Evolutionary conservation across 2,797 vertebrate genomes (phyloP), one percentile per base, ranked within the genome.

Genomic region (Todus mexicanus): DNA sequence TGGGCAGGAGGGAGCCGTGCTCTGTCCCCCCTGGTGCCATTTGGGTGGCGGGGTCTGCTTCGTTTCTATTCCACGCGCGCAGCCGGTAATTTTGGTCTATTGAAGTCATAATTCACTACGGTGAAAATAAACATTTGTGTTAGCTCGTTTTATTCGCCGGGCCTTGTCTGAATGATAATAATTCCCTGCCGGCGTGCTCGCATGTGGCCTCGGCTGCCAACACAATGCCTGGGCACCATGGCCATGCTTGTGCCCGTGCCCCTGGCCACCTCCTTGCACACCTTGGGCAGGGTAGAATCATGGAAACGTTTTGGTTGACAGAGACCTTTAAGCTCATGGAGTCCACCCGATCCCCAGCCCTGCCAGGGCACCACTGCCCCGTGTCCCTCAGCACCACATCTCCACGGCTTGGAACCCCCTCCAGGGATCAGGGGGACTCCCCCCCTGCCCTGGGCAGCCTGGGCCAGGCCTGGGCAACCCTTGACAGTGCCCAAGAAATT

Each of bases 91-190:
- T 96, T 97, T 69, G 93, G 91, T 87, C 95, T 94, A 87, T 80
- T 93, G 90, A 97, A 96, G 94, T 95, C 90, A 27, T 95, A 95
- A 95, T 97, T 97, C 90, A 92, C 96, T 38, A 74, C 94, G 90
- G 94, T 87, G 97, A 96, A 97, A 96, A 96, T 94, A 94, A 96
- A 93, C 92, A 90, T 94, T 97, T 92, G 94, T 81, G 91, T 84
- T 86, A 54, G 92, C 89, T 90, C 2, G 48, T 92, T 96, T 93
- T 78, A 87, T 95, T 93, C 51, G 1, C 66, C 26, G 11, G 63
- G 71, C 59, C 35, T 90, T 37, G 27, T 17, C 54, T 84, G 95
- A 82, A 83, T 93, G 94, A 87, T 86, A 81, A 92, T 64, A 89
- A 74, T 56, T 38, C 84, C 57, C 63, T 12, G 81, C 54, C 29